Conservation (phyloP, 2,113 vertebrate species). For the Sander vitreus region DNA sequence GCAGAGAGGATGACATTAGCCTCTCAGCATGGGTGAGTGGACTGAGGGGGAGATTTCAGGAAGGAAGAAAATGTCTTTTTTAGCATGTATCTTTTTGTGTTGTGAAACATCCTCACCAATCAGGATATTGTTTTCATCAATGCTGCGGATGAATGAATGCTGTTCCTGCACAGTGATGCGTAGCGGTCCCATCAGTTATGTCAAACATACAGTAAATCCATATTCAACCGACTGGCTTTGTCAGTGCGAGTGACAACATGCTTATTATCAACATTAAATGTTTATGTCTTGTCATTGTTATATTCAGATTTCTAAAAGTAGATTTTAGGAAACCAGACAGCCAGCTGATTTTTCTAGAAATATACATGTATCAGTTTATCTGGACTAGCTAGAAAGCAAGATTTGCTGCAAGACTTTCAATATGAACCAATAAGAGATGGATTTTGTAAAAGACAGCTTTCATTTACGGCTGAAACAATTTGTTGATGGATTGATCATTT, state of each 20-base stretch:
- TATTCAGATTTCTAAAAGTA: neutral
- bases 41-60: conserved; percentile 46
- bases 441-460: neutral
- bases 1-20: conserved; percentile 67
- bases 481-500: neutral
- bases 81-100: conserved; percentile 47
- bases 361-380: neutral
- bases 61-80: conserved; percentile 33
- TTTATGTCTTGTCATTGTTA: neutral
- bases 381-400: neutral
- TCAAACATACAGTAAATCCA: conserved; percentile 36
- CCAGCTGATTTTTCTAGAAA: neutral
- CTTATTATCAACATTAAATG: conserved; percentile 20
- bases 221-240: conserved; percentile 9
- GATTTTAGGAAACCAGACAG: neutral
- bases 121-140: conserved; percentile 47
- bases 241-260: conserved; percentile 18
- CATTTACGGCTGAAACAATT: neutral
- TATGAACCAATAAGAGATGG: neutral
- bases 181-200: conserved; percentile 34
- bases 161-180: conserved; percentile 2
- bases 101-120: conserved; percentile 43
- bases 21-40: conserved; percentile 67
- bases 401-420: neutral
- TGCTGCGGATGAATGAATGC: conserved; percentile 19